phyloP scores from a whole-genome alignment of 2,797 vertebrate species.

The Enteromius trimaculatus region DNA sequence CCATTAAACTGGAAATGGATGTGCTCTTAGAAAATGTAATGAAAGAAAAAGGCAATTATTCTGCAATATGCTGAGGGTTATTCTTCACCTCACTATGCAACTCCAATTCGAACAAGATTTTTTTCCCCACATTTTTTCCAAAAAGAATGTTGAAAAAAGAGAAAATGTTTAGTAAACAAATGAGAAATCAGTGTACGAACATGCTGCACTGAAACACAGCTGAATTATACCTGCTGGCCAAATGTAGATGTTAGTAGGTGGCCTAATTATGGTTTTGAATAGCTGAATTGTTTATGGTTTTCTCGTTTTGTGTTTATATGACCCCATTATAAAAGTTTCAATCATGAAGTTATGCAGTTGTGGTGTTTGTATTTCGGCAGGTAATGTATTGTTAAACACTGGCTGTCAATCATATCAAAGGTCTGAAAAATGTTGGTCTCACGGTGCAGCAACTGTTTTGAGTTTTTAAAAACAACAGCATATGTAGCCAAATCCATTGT shows the following conservation, averaged over 20 bases:
- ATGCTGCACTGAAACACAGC: conserved; percentile 11
- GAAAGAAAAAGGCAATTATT: conserved; percentile 46
- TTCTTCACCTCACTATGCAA: conserved; percentile 26
- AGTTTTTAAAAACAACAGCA: neutral
- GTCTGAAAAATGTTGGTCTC: neutral
- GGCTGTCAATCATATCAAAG: conserved; percentile 25
- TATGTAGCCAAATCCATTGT: conserved; percentile 18
- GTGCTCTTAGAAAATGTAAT: conserved; percentile 38
- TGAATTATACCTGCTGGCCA: conserved; percentile 30
- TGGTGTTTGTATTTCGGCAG: neutral
- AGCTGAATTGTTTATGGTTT: neutral
- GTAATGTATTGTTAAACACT: neutral
- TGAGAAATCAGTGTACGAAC: conserved; percentile 11
- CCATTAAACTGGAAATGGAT: conserved; percentile 51
- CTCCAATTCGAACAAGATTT: conserved; percentile 57
- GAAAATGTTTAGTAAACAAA: conserved; percentile 11
- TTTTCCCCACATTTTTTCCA: conserved; percentile 1
- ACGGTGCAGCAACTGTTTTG: neutral
- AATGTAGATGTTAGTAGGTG: conserved; percentile 23
- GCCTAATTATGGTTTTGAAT: conserved; percentile 17
- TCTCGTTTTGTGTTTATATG: neutral
- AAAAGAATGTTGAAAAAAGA: neutral
- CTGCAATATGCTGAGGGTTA: conserved; percentile 21
- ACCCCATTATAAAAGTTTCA: neutral
- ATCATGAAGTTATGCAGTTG: neutral